phyloP scores from a whole-genome alignment of 2,797 vertebrate genomes.

The Uromys caudimaculatus region DNA sequence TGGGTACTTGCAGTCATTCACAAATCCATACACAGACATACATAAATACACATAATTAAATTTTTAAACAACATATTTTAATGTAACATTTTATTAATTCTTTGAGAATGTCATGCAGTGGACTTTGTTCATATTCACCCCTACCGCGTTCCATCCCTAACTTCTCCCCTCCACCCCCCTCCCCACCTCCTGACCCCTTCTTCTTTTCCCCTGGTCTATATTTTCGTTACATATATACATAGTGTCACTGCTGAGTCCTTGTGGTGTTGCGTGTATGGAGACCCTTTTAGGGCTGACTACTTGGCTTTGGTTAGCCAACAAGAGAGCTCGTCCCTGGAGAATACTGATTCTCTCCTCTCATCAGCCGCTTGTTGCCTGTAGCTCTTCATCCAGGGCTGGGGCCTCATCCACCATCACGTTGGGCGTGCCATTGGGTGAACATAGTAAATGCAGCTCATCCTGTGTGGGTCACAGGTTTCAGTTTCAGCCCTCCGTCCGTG shows the following conservation, averaged over 20 bases:
- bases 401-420: not conserved
- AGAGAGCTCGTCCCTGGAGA: not conserved
- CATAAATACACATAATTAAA: not conserved
- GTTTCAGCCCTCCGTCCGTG: not conserved
- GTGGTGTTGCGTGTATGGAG: not conserved
- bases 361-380: not conserved
- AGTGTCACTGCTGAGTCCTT: not conserved
- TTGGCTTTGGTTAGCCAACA: not conserved
- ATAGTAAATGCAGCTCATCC: not conserved
- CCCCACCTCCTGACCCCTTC: no score
- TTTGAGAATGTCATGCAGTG: not conserved
- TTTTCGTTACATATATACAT: not conserved
- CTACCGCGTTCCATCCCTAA: not conserved
- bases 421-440: not conserved
- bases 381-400: not conserved
- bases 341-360: not conserved
- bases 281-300: not conserved
- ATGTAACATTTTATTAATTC: not conserved
- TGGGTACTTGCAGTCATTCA: not conserved
- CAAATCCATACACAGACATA: not conserved
- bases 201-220: not conserved
- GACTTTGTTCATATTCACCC: not conserved
- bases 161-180: not conserved
- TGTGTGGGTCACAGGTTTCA: not conserved
- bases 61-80: not conserved